Base-by-base conservation (phyloP, 2,888 invertebrate species). In the Zygogramma bicolorata region DNA sequence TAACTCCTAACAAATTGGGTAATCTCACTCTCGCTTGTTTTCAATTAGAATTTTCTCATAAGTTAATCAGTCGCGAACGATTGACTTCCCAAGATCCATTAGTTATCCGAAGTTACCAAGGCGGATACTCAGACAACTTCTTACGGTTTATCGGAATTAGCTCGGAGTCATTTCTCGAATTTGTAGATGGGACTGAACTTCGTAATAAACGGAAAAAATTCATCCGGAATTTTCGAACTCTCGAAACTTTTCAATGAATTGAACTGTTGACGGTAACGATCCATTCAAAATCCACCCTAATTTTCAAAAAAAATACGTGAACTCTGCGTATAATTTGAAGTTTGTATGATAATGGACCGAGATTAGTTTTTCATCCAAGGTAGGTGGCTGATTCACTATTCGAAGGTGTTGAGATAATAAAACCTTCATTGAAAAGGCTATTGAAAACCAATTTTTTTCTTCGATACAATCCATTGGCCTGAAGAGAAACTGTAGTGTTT, bases 11-110 rank as follows among this genome's bases (percentile, higher is more conserved):
- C 61, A 49, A 70, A 61, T 61, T 61, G 34, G 38, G 29, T 66
- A 65, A 70, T 70, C 61, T 62, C 42, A 66, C 70, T 58, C 60
- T 66, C 53, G 61, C 66, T 61, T 53, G 66, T 61, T 70, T 70
- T 70, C 66, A 70, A 70, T 70, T 49, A 66, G 20, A 34, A 62
- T n/a, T 15, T 61, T 29, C 38, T 66, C 66, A 25, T 42, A 66
- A 46, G 57, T 66, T 70, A 61, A 60, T 38, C 34, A 60, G 60
- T 60, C 20, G 1, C 34, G 1, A 60, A 38, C 34, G 60, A 60
- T 34, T 34, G 61, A 18, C 61, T 40, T 40, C 10, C 42, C 60
- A 34, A 42, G 27, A 61, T 20, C 27, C 42, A 61, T 61, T 61
- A 25, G 38, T 60, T 60, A 60, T 60, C 38, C 31, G 20, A 5